Evolutionary conservation across 1,140 invertebrate species (phyloP).

Genomic region (Drosophila sucinea): DNA sequence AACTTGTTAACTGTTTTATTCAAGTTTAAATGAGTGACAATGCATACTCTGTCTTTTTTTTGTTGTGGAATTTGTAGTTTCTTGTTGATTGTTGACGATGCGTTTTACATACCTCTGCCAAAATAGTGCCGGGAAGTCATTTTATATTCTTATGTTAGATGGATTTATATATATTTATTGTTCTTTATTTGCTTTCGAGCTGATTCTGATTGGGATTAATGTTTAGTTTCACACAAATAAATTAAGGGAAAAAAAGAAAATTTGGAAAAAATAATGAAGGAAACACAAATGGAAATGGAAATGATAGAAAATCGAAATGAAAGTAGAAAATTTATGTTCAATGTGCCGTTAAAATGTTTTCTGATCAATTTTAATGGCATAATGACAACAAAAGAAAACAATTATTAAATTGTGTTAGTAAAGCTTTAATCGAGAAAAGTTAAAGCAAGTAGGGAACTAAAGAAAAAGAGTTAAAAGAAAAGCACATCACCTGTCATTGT

Average conservation of each 20-base stretch:
- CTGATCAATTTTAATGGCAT: not conserved
- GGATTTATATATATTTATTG: constrained; percentile 47
- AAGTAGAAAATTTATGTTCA: not conserved
- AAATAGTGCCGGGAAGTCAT: constrained; percentile 83
- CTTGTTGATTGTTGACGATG: constrained; percentile 44
- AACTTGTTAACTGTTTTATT: not conserved
- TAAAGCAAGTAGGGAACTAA: constrained; percentile 5
- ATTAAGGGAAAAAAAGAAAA: constrained; percentile 45
- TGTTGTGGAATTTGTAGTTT: constrained; percentile 30
- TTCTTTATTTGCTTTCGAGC: constrained; percentile 33
- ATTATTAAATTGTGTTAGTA: constrained; percentile 5
- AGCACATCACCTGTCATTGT: constrained; percentile 59
- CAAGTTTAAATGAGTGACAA: no score
- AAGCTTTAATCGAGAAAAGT: not conserved
- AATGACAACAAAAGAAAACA: not conserved
- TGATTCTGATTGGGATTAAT: constrained; percentile 39
- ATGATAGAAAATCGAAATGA: constrained; percentile 23
- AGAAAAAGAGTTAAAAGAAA: not conserved
- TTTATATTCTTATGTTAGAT: constrained; percentile 72
- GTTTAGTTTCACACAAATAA: constrained; percentile 36
- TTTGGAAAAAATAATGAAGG: constrained; percentile 7
- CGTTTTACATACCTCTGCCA: constrained; percentile 83
- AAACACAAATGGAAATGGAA: constrained; percentile 17
- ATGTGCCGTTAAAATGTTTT: not conserved
- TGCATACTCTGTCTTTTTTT: constrained; percentile 22